Percentiles rank a stretch among this genome's conserved stretches.
Evolutionary conservation across 2,888 invertebrate species (phyloP).

Genomic region (Diabrotica balteata): DNA sequence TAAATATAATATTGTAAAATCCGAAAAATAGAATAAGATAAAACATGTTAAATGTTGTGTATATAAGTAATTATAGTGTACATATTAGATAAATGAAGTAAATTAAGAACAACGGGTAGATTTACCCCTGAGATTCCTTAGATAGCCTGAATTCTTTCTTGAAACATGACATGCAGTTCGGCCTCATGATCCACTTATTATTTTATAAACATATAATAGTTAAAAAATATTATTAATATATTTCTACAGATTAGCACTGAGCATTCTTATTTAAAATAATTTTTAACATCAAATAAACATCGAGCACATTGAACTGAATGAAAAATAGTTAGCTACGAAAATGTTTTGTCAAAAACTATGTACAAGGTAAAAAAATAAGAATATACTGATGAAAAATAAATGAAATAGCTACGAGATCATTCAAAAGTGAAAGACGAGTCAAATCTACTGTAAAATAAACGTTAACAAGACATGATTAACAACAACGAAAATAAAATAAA

Average conservation of each 20-base stretch:
- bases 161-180: too few relatives aligned
- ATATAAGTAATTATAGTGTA: too few relatives aligned
- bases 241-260: background rate
- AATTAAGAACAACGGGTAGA: too few relatives aligned
- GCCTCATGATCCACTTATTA: too few relatives aligned
- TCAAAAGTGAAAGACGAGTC: slow-evolving; percentile 25
- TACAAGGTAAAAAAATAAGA: slow-evolving; percentile 5
- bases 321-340: background rate
- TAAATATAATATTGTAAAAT: too few relatives aligned
- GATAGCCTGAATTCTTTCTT: too few relatives aligned
- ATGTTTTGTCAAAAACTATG: slow-evolving; percentile 14
- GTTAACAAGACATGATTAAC: slow-evolving; percentile 31
- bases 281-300: slow-evolving; percentile 7
- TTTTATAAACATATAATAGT: too few relatives aligned
- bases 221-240: too few relatives aligned
- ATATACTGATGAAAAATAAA: slow-evolving; percentile 46
- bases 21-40: too few relatives aligned
- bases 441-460: slow-evolving; percentile 31
- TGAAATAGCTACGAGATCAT: slow-evolving; percentile 30
- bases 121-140: too few relatives aligned
- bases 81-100: too few relatives aligned
- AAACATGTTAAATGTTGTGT: too few relatives aligned
- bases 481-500: slow-evolving; percentile 30
- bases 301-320: background rate
- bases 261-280: background rate